Evolutionary conservation across 2,113 vertebrate genomes (phyloP).

Genomic region (Benthochromis sp.): DNA sequence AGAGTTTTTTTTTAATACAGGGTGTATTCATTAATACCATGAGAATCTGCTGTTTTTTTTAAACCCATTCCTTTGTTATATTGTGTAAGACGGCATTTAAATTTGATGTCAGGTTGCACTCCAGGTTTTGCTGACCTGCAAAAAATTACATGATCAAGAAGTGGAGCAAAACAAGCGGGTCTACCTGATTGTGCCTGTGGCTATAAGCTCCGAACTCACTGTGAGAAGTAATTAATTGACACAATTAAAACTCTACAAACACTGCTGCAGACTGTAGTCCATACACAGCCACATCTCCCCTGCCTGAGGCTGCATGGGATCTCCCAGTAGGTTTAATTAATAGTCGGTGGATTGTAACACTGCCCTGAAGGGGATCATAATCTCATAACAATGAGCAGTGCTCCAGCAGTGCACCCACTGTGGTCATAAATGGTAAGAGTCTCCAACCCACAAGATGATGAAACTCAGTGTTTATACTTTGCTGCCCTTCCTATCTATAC

Average conservation of each 20-base stretch:
- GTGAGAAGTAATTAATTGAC: slow-evolving; percentile 38
- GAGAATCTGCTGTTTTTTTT: rapidly evolving
- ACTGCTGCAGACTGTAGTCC: neutral
- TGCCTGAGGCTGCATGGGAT: slow-evolving; percentile 4
- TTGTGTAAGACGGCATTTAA: neutral
- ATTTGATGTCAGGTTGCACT: neutral
- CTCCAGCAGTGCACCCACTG: slow-evolving; percentile 1
- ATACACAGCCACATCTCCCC: neutral
- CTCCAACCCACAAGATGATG: neutral
- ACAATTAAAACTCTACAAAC: slow-evolving; percentile 30
- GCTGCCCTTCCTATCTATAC: neutral
- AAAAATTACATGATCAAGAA: slow-evolving; percentile 2
- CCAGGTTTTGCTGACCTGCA: neutral
- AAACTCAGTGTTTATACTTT: neutral
- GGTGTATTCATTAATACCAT: neutral
- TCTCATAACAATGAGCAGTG: slow-evolving; percentile 23
- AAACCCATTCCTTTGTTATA: neutral
- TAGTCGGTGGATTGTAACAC: neutral
- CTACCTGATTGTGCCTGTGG: neutral
- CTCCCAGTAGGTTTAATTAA: slow-evolving; percentile 53
- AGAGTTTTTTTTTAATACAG: neutral
- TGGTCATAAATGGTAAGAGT: slow-evolving; percentile 15
- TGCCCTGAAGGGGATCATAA: slow-evolving; percentile 15
- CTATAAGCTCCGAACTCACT: slow-evolving; percentile 15
- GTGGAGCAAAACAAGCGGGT: neutral